Evolutionary conservation across 92 coral and sea anemone species (phyloP).

Genomic region (Heliopora coerulea): DNA sequence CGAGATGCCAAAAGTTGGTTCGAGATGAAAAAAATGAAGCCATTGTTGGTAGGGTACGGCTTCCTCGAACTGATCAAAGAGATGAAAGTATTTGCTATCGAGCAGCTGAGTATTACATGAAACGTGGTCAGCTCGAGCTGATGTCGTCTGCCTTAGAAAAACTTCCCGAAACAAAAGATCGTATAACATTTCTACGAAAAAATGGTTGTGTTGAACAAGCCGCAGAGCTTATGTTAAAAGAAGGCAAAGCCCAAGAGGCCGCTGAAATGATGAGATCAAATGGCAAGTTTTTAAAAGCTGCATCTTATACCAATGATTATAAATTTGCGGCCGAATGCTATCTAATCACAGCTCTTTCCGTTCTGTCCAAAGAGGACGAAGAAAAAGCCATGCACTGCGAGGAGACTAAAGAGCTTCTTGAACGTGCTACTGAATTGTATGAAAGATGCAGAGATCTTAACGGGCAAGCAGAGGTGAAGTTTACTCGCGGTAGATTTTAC

Average conservation of each 20-base stretch:
- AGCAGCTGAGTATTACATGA: slow-evolving; percentile 26
- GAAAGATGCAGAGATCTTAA: slow-evolving; percentile 50
- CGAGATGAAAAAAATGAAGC: background rate
- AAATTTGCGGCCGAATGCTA: slow-evolving; percentile 74
- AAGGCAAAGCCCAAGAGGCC: slow-evolving; percentile 69
- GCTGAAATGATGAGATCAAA: slow-evolving; percentile 65
- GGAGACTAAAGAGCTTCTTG: slow-evolving; percentile 43
- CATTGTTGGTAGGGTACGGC: background rate
- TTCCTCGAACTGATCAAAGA: slow-evolving; percentile 35
- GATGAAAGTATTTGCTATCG: slow-evolving; percentile 37
- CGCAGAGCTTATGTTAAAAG: slow-evolving; percentile 64
- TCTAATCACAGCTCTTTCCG: slow-evolving; percentile 60
- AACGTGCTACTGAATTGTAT: slow-evolving; percentile 55
- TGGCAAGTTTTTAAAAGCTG: slow-evolving; percentile 77
- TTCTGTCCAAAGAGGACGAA: background rate
- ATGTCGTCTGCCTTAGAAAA: slow-evolving; percentile 74
- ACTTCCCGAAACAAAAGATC: slow-evolving; percentile 71
- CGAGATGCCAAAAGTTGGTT: slow-evolving; percentile 49
- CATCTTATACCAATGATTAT: slow-evolving; percentile 49
- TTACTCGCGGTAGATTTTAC: slow-evolving; percentile 55
- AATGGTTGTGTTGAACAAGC: slow-evolving; percentile 78
- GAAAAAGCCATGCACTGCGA: background rate
- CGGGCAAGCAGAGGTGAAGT: slow-evolving; percentile 71
- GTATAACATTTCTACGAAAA: slow-evolving; percentile 69
- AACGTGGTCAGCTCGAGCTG: slow-evolving; percentile 7